phyloP scores from a whole-genome alignment of 2,888 invertebrate genomes.

The Patella depressa region DNA sequence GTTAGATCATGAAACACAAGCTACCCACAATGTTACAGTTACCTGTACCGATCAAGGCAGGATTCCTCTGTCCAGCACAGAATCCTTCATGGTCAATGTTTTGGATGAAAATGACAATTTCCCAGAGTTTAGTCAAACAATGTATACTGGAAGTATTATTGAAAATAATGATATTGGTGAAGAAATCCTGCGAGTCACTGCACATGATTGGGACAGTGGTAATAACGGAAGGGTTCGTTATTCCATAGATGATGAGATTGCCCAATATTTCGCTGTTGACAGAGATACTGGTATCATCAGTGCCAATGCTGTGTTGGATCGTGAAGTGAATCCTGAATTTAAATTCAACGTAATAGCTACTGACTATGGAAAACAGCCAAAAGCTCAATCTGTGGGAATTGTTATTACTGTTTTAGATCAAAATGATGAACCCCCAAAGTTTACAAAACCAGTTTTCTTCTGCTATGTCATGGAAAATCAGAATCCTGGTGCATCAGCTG shows the following conservation, averaged over 20 bases:
- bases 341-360: slow-evolving; percentile 92
- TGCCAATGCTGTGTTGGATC: slow-evolving; percentile 86
- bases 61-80: slow-evolving; percentile 52
- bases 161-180: slow-evolving; percentile 56
- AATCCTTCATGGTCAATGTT: slow-evolving; percentile 57
- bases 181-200: slow-evolving; percentile 72
- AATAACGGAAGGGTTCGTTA: slow-evolving; percentile 74
- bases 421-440: slow-evolving; percentile 94
- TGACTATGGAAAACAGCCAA: slow-evolving; percentile 78
- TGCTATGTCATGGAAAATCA: slow-evolving; percentile 90
- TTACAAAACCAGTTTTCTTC: slow-evolving; percentile 82
- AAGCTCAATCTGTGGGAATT: slow-evolving; percentile 79
- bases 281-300: slow-evolving; percentile 85
- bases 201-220: slow-evolving; percentile 77
- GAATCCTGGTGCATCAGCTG: slow-evolving; percentile 87
- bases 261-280: slow-evolving; percentile 89
- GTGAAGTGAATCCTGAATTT: slow-evolving; percentile 89
- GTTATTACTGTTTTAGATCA: slow-evolving; percentile 92
- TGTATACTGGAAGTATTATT: slow-evolving; percentile 50
- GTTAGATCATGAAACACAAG: slow-evolving; percentile 57
- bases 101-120: slow-evolving; percentile 64
- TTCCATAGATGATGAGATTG: slow-evolving; percentile 73
- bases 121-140: slow-evolving; percentile 51
- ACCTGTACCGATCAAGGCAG: slow-evolving; percentile 60
- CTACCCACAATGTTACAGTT: slow-evolving; percentile 55